Conservation (phyloP, 2,888 invertebrate species). For the Notodonta ziczac region DNA sequence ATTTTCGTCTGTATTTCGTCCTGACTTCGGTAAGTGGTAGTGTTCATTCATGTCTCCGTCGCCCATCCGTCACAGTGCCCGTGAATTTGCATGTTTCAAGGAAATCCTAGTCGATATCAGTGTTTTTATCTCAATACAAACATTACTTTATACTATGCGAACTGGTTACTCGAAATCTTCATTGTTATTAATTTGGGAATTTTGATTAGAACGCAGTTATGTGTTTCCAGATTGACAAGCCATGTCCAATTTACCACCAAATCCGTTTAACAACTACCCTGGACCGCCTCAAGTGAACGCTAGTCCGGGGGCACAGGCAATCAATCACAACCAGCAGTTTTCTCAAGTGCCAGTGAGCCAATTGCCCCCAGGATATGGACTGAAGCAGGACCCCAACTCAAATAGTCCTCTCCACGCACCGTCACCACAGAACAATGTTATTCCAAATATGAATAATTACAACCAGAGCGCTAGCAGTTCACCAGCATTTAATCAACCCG, state of each 20-base stretch:
- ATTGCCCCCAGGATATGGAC: conserved; percentile 60
- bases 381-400: conserved; percentile 73
- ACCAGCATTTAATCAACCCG: conserved; percentile 75
- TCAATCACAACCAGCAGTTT: conserved; percentile 57
- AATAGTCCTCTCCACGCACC: conserved; percentile 62
- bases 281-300: conserved; percentile 60
- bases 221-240: conserved; percentile 74
- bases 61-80: conserved; percentile 69
- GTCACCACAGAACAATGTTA: conserved; percentile 48
- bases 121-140: conserved; percentile 63
- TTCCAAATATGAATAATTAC: conserved; percentile 63
- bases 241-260: conserved; percentile 79
- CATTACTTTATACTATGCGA: conserved; percentile 31
- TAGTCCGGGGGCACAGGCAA: conserved; percentile 51
- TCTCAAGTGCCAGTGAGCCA: conserved; percentile 64
- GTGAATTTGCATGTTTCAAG: conserved; percentile 79
- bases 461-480: conserved; percentile 73
- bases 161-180: conserved; percentile 14
- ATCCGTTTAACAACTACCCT: conserved; percentile 65
- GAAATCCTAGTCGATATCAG: conserved; percentile 61
- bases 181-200: conserved; percentile 14
- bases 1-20: conserved; percentile 58
- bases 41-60: conserved; percentile 41
- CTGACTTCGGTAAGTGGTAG: conserved; percentile 61
- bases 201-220: conserved; percentile 38